Conservation (phyloP, 2,113 vertebrate species). For the Climacteris rufus region DNA sequence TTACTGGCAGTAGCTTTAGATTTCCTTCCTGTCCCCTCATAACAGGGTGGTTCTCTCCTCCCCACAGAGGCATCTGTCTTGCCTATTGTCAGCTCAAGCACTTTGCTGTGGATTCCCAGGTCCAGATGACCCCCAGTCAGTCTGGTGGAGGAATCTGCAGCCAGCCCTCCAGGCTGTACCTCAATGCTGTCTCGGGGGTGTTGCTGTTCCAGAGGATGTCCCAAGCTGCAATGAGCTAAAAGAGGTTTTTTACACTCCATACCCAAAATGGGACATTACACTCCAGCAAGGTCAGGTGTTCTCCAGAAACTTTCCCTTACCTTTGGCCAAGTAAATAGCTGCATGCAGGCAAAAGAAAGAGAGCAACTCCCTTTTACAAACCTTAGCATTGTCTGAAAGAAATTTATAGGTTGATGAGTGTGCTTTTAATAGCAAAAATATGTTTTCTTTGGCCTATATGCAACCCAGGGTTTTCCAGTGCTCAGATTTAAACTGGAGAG, state of each 20-base stretch:
- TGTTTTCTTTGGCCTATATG: constrained; percentile 21
- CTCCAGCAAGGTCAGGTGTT: neutral
- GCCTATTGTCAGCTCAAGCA: neutral
- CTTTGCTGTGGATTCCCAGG: neutral
- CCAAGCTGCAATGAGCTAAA: neutral
- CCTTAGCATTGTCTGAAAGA: neutral
- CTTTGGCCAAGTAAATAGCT: neutral
- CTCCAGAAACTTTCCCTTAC: neutral
- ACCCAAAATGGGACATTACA: neutral
- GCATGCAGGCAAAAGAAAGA: neutral
- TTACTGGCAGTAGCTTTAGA: neutral
- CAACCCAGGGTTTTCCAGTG: neutral
- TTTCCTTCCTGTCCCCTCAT: neutral
- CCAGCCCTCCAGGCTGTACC: rapidly evolving
- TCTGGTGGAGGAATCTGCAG: neutral
- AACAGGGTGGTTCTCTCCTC: neutral
- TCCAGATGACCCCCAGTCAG: neutral
- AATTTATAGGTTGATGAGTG: neutral
- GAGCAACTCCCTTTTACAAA: neutral
- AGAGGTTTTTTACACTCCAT: neutral
- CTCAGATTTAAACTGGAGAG: neutral
- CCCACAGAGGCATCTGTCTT: no score
- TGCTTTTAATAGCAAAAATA: constrained; percentile 4
- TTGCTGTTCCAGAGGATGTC: neutral
- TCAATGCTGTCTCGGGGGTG: rapidly evolving